These are phyloP conservation scores for Zaprionus ghesquierei DNA, from an alignment of 1,140 invertebrate species.

Conservation along the genomic window DNA sequence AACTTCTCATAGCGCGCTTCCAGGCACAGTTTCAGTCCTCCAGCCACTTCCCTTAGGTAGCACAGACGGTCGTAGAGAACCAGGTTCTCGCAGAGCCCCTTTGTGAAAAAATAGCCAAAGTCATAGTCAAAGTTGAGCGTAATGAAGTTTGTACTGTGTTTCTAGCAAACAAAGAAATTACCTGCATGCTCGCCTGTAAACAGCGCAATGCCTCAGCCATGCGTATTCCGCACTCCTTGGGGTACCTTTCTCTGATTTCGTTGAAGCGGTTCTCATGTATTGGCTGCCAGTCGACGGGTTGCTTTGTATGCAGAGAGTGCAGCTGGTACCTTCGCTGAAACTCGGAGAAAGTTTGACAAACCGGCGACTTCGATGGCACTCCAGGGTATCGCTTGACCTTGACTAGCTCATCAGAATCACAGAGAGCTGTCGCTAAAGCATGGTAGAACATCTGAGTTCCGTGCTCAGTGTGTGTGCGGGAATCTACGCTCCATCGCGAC, in stretches of 20 bases:
- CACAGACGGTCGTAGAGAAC: conserved; percentile 87
- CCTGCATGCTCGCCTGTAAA: conserved; percentile 74
- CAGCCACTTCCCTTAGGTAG: conserved; percentile 85
- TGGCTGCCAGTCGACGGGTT: conserved; percentile 16
- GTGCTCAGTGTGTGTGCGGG: conserved; percentile 36
- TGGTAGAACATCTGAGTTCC: conserved; percentile 68
- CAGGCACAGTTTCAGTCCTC: conserved; percentile 67
- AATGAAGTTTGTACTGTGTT: conserved; percentile 35
- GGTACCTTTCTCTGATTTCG: conserved; percentile 35
- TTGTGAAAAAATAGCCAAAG: conserved; percentile 24
- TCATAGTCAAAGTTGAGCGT: not conserved
- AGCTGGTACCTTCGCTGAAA: conserved; percentile 32
- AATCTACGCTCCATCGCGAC: conserved; percentile 47
- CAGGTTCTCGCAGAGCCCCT: conserved; percentile 87
- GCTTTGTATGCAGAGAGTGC: conserved; percentile 2
- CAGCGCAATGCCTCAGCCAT: conserved; percentile 70
- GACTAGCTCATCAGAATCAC: conserved; percentile 31
- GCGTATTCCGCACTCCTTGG: conserved; percentile 28
- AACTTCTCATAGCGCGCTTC: conserved; percentile 84
- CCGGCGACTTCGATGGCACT: not conserved
- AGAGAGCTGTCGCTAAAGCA: conserved; percentile 51
- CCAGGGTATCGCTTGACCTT: conserved; percentile 22
- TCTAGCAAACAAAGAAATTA: conserved; percentile 36
- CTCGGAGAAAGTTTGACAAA: conserved; percentile 12
- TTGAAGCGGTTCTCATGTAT: conserved; percentile 45